Conservation (phyloP, 2,888 invertebrate genomes). For the Andrena bucephala region DNA sequence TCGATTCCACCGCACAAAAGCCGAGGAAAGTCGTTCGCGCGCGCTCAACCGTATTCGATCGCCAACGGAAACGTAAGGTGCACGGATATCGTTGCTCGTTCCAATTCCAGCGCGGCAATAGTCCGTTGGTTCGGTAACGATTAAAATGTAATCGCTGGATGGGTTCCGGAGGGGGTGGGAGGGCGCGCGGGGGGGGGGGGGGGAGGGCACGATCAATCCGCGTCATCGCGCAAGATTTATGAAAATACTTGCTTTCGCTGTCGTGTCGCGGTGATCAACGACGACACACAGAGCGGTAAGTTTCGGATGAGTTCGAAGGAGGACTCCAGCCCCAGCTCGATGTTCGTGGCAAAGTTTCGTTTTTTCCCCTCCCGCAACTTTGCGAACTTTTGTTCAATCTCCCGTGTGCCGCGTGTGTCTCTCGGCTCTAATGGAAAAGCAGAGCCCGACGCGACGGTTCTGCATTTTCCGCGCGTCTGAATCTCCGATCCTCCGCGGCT, state of each 20-base stretch:
- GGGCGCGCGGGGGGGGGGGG: too few species aligned
- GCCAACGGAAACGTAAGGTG: slow-evolving; percentile 17
- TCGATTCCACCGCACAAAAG: slow-evolving; percentile 30
- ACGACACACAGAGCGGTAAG: slow-evolving; percentile 52
- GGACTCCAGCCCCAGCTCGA: slow-evolving; percentile 64
- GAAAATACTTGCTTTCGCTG: slow-evolving; percentile 64
- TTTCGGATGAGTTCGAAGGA: slow-evolving; percentile 62
- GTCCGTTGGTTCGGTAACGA: slow-evolving; percentile 31
- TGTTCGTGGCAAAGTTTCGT: slow-evolving; percentile 67
- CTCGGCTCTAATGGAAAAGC: slow-evolving; percentile 53
- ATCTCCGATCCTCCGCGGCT: neutral
- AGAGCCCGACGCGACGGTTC: neutral
- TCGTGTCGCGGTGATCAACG: slow-evolving; percentile 56
- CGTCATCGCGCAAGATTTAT: slow-evolving; percentile 67
- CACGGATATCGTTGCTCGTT: slow-evolving; percentile 25
- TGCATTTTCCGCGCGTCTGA: slow-evolving; percentile 12
- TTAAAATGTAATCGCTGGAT: slow-evolving; percentile 60
- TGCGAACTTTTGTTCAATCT: slow-evolving; percentile 60
- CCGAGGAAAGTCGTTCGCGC: slow-evolving; percentile 13
- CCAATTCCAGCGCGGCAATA: slow-evolving; percentile 10
- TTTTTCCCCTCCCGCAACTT: slow-evolving; percentile 21
- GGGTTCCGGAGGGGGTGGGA: neutral
- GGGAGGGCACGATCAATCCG: slow-evolving; percentile 52
- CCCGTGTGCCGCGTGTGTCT: slow-evolving; percentile 50
- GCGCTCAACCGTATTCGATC: slow-evolving; percentile 19